These are phyloP conservation scores for Ormyrus thymus DNA, from an alignment of 2,888 invertebrate genomes.

Conservation along the genomic window DNA sequence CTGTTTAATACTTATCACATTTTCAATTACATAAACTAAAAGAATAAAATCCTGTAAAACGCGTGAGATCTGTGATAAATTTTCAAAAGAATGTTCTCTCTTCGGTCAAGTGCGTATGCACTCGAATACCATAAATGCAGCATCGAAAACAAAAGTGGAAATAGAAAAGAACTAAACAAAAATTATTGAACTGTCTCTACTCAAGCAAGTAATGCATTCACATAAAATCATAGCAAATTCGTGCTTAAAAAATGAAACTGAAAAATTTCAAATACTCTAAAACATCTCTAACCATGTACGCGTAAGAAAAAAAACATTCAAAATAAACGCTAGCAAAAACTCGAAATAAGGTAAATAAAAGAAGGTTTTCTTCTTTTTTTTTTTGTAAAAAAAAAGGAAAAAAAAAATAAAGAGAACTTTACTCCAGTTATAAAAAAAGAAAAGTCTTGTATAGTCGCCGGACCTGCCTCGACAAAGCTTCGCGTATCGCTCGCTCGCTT, in stretches of 20 bases:
- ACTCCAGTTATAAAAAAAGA: slow-evolving; percentile 1
- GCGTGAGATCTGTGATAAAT: slow-evolving; percentile 7
- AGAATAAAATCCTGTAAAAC: slow-evolving; percentile 17
- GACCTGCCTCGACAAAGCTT: slow-evolving; percentile 6
- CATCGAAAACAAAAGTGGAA: no score
- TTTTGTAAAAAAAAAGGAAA: not conserved
- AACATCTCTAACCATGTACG: no score
- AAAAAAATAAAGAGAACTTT: not conserved
- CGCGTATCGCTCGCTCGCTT: not conserved
- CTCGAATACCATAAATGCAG: no score
- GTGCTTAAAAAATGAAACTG: not conserved
- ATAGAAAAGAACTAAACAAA: not conserved
- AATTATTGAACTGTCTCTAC: not conserved
- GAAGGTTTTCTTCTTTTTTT: no score
- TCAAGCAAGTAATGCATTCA: not conserved
- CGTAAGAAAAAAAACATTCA: no score
- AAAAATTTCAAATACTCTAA: no score
- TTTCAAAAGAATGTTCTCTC: no score
- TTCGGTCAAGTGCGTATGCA: no score
- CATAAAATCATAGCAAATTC: not conserved
- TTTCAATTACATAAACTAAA: slow-evolving; percentile 26
- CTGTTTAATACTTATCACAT: slow-evolving; percentile 42
- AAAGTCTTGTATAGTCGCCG: not conserved
- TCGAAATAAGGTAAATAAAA: no score
- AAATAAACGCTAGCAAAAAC: no score